Evolutionary conservation across 2,888 invertebrate genomes (phyloP), one percentile per base, ranked within the genome.

Genomic region (Rhingia campestris): DNA sequence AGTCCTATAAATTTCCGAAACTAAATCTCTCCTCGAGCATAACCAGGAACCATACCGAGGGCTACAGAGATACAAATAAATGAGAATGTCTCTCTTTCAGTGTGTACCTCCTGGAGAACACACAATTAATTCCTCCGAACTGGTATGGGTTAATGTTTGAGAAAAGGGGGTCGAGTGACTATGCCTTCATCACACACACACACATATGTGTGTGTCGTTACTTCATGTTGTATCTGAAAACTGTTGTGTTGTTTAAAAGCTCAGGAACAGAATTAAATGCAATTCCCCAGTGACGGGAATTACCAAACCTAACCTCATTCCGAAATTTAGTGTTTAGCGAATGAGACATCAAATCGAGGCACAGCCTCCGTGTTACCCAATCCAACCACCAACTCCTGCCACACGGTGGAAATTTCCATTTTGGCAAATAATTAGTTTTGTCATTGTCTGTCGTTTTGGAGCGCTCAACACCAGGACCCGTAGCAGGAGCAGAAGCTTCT

Each of bases 381-480:
- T 10, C 58, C 39, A 49, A 53, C 43, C 58, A 43, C 43, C 49
- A 12, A 22, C 22, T 30, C 45, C 43, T 30, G 47, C 37, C 53
- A 22, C 51, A 59, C 53, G 64, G 67, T 69, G 79, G 14, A 69
- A 79, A 82, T 79, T 84, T 74, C 59, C 80, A 80, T 80, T 74
- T 84, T 74, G 74, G 80, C 80, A 84, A 85, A 76, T 81, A 85
- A 85, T 85, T 85, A 85, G 85, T 76, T 81, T 85, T 81, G 85
- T 81, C 85, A 76, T 73, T 81, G 85, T 75, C 70, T 84, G 69
- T 72, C 66, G 81, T 51, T 64, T 51, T 63, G 43, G 45, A 53
- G 45, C 35, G 9, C 7, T 54, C 22, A 22, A 2, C 22, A 22
- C 22, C 22, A 22, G 22, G 22, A 22, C 22, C 22, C 1, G 22